Percentiles rank a stretch among this genome's conserved stretches.
phyloP scores from a whole-genome alignment of 1,140 invertebrate species.

The Ips nitidus region DNA sequence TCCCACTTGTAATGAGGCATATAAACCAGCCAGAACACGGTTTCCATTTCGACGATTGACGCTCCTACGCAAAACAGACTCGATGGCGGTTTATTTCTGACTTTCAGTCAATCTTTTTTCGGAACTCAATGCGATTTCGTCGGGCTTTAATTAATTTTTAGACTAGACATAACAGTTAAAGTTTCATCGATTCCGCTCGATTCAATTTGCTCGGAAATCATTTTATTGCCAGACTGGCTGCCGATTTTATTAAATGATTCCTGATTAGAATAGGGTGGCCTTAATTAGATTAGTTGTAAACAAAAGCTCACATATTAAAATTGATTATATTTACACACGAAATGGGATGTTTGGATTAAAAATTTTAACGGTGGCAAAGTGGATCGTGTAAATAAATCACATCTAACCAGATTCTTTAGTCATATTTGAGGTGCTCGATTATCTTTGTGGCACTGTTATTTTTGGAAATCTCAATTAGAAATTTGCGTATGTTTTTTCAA shows the following conservation, averaged over 20 bases:
- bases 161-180: conserved; percentile 1
- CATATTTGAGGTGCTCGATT: conserved; percentile 2
- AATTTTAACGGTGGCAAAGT: not conserved
- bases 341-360: not conserved
- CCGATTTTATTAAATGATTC: not conserved
- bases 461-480: conserved; percentile 13
- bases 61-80: conserved; percentile 1
- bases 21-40: not conserved
- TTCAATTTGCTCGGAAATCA: not conserved
- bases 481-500: conserved; percentile 17
- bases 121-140: not conserved
- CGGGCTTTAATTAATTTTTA: conserved; percentile 11
- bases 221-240: too few species aligned
- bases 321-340: not conserved
- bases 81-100: conserved; percentile 6
- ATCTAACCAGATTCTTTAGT: conserved; percentile 5
- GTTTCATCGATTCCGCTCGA: conserved; percentile 4
- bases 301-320: not conserved
- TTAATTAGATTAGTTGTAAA: not conserved
- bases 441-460: conserved; percentile 5
- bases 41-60: conserved; percentile 14
- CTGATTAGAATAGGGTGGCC: not conserved
- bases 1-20: not conserved
- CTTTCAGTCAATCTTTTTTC: conserved; percentile 7
- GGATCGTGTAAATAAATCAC: not conserved